Evolutionary conservation across 1,140 invertebrate species (phyloP), one percentile per base, ranked within the genome.

Genomic region (Tribolium castaneum): DNA sequence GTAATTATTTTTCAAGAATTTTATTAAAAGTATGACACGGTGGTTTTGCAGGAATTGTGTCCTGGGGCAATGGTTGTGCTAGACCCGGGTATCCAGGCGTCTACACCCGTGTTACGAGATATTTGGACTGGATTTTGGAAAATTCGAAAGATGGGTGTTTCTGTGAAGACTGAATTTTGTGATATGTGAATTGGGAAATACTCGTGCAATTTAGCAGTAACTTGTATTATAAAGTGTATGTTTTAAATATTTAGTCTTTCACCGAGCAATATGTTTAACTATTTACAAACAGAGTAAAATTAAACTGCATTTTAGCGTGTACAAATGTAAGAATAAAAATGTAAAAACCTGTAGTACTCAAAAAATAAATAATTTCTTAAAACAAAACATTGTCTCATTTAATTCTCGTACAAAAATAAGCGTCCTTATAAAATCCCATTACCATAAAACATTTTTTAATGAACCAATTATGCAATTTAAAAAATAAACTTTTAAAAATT

Each of bases 21-120:
- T 30, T 1, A 49, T 72, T 6, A 0, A 75, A n/a, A 70, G 2
- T 75, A 6, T n/a, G n/a, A n/a, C 6, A 71, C 56, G 3, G 77
- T 72, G 22, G 75, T 76, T 74, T 84, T 79, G 3, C 75, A 87
- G 87, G 87, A 34, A 75, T 88, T n/a, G 87, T 89, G 3, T 89
- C 87, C 4, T 88, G 86, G 87, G 87, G 87, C 0, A 86, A 87
- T 83, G 92, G 93, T 6, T 96, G 94, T 86, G 94, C 92, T 0
- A 86, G 93, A 62, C 89, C 91, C 0, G 91, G 92, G 0, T 94
- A 92, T 85, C 94, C 94, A 0, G 94, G 95, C 0, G 93, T 96
- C 0, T 96, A 96, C 85, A 94, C 94, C 0, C 88, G 94, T 56
- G 91, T 96, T 2, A 92, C 92, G 1, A 90, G 90, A 78, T 95